A percentile compares a stretch with the other conserved stretches of the same genome.
Conservation (phyloP, 2,797 vertebrate genomes). For the Poliocrania exsul region DNA sequence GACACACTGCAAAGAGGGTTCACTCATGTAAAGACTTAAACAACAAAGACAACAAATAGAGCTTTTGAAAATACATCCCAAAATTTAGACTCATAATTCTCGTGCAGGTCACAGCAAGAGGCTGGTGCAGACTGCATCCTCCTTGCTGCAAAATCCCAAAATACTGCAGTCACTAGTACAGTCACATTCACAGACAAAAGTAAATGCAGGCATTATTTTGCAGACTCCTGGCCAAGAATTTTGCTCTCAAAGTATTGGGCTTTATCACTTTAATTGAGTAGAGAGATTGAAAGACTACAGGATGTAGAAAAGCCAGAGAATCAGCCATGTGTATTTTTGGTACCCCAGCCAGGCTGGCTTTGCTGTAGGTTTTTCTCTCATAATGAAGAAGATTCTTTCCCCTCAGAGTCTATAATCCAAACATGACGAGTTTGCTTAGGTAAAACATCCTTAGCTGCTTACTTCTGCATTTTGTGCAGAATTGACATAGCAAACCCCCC, state of each 20-base stretch:
- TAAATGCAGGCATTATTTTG: not conserved
- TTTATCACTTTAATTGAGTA: not conserved
- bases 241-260: not conserved
- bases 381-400: not conserved
- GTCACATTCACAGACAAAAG: not conserved
- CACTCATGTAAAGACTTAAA: not conserved
- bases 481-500: not conserved
- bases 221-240: not conserved
- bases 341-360: not conserved
- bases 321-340: not conserved
- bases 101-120: not conserved
- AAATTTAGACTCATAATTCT: not conserved
- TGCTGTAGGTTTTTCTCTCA: not conserved
- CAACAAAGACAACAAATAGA: not conserved
- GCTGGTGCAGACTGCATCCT: not conserved
- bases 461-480: constrained; percentile 38
- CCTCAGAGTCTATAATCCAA: not conserved
- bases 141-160: not conserved
- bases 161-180: not conserved
- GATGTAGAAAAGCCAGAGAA: not conserved
- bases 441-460: constrained; percentile 25
- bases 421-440: constrained; percentile 4
- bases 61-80: not conserved
- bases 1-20: not conserved
- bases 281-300: not conserved